phyloP scores from a whole-genome alignment of 1,140 invertebrate species.

The Trichonephila clavipes region DNA sequence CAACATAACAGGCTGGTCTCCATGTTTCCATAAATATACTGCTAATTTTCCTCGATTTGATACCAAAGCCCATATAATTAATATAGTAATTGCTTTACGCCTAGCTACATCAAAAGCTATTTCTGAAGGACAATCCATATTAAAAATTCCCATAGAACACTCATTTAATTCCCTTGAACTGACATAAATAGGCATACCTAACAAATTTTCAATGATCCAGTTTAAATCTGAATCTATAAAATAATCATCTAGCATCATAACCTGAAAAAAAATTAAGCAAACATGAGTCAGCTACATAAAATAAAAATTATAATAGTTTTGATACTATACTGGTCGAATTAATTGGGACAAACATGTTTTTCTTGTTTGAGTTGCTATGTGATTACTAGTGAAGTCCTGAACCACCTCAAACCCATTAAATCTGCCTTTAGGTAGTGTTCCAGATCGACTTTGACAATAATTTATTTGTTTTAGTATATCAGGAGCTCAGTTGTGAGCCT shows the following conservation, averaged over 20 bases:
- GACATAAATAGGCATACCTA: slow-evolving; percentile 79
- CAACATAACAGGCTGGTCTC: slow-evolving; percentile 81
- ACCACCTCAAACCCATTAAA: too few species aligned
- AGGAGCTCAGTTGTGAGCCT: too few species aligned
- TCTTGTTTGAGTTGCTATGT: too few species aligned
- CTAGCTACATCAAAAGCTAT: slow-evolving; percentile 65
- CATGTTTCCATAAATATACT: slow-evolving; percentile 80
- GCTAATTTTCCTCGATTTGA: slow-evolving; percentile 79
- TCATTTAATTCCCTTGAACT: slow-evolving; percentile 79
- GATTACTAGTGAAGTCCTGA: too few species aligned
- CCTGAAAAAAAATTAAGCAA: slow-evolving; percentile 4
- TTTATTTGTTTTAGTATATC: too few species aligned
- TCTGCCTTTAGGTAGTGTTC: too few species aligned
- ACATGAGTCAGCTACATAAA: neutral
- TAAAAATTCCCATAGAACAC: slow-evolving; percentile 78
- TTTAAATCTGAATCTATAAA: slow-evolving; percentile 75
- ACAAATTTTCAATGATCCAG: slow-evolving; percentile 77
- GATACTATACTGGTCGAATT: neutral
- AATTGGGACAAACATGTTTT: too few species aligned
- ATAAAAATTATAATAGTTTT: neutral
- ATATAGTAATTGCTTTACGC: slow-evolving; percentile 77
- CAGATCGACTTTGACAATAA: too few species aligned
- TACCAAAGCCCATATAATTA: slow-evolving; percentile 80
- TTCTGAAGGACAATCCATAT: slow-evolving; percentile 78
- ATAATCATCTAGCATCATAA: slow-evolving; percentile 53